phyloP scores from a whole-genome alignment of 2,113 vertebrate genomes.

The Monarcha castaneiventris region DNA sequence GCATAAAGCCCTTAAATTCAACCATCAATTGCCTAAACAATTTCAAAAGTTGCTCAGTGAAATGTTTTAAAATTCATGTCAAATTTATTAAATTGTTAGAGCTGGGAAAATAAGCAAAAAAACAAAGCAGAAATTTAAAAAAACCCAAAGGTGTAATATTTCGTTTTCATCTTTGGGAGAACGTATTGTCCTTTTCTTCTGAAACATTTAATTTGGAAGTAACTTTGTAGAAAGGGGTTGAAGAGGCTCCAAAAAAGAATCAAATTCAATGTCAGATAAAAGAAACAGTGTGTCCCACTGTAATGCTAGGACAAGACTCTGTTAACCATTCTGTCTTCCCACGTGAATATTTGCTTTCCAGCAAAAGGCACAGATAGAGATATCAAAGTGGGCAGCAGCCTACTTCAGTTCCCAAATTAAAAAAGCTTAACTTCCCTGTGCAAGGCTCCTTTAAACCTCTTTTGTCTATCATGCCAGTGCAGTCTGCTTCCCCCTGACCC shows the following conservation, averaged over 20 bases:
- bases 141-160: accelerated
- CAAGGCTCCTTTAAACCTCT: neutral
- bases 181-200: neutral
- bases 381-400: neutral
- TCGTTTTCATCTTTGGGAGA: neutral
- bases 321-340: neutral
- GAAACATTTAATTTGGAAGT: neutral
- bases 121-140: neutral
- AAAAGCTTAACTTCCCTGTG: neutral
- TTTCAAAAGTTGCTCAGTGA: neutral
- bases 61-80: neutral
- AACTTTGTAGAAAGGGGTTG: neutral
- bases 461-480: neutral
- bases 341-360: neutral
- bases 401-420: neutral
- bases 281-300: neutral
- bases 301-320: neutral
- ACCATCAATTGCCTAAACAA: neutral
- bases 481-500: neutral
- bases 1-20: neutral
- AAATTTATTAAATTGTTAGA: neutral
- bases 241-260: accelerated
- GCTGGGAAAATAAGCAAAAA: neutral
- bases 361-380: neutral
- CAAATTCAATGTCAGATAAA: neutral